Evolutionary conservation across 1,140 invertebrate genomes (phyloP).

Genomic region (Paraescarpia echinospica): DNA sequence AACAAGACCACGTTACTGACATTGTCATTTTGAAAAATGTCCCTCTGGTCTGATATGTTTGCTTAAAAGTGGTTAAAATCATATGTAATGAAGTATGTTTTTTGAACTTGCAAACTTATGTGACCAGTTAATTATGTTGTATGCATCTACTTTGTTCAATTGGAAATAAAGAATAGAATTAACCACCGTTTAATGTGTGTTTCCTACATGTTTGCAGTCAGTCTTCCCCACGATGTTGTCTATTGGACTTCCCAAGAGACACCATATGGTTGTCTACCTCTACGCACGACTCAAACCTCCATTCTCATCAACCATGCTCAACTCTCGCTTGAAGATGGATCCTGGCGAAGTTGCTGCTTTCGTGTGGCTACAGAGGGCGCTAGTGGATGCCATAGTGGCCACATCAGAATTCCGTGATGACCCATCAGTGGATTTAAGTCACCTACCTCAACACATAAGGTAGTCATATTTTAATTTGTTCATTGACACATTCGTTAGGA

Average conservation of each 20-base stretch:
- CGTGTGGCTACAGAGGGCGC: conserved; percentile 26
- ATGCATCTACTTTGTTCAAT: too few species aligned
- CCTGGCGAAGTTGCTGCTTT: conserved; percentile 25
- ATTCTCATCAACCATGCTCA: conserved; percentile 33
- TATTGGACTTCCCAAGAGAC: conserved; percentile 47
- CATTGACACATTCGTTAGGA: neutral
- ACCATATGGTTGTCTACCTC: conserved; percentile 55
- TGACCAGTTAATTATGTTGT: too few species aligned
- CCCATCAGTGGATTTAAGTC: neutral
- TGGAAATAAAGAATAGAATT: too few species aligned
- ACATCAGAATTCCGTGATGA: conserved; percentile 20
- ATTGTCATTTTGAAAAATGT: neutral
- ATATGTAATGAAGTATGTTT: too few species aligned
- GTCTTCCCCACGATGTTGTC: conserved; percentile 49
- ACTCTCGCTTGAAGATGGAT: conserved; percentile 30
- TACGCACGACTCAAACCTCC: conserved; percentile 37
- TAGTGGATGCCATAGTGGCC: conserved; percentile 24
- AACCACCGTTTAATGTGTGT: too few species aligned
- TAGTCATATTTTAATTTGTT: neutral
- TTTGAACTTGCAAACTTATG: too few species aligned
- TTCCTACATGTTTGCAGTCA: conserved; percentile 34
- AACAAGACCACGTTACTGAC: neutral
- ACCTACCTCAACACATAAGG: neutral
- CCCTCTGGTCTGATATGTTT: too few species aligned
- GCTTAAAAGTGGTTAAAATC: too few species aligned